Conservation (phyloP, 2,113 vertebrate species). For the Sturnus vulgaris region DNA sequence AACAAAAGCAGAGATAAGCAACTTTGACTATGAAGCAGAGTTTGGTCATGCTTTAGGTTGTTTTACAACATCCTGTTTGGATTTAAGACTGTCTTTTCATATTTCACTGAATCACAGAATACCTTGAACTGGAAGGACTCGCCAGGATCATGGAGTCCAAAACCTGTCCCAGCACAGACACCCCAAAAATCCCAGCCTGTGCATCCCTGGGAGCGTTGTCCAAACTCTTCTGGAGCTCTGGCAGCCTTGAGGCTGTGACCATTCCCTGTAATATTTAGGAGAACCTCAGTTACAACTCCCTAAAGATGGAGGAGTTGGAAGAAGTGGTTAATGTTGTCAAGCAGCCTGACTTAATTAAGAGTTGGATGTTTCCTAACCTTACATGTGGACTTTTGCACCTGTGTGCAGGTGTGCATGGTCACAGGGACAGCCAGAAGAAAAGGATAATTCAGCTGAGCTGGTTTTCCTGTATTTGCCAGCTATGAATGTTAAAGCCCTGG, state of each 20-base stretch:
- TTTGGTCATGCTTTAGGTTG: not conserved
- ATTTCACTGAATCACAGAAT: not conserved
- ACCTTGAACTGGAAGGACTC: not conserved
- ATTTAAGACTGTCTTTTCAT: not conserved
- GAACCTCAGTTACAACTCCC: not conserved
- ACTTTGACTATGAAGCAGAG: not conserved
- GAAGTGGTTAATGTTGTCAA: not conserved
- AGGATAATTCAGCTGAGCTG: not conserved
- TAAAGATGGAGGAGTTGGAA: not conserved
- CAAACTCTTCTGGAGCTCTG: not conserved
- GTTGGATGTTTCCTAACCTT: not conserved
- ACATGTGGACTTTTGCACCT: not conserved
- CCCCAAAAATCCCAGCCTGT: not conserved
- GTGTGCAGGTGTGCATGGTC: not conserved
- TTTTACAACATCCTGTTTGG: not conserved
- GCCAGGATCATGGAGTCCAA: not conserved
- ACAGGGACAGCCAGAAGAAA: not conserved
- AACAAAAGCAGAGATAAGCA: not conserved
- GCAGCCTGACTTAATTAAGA: not conserved
- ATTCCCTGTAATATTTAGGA: not conserved
- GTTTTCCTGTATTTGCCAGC: not conserved
- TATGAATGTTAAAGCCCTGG: not conserved
- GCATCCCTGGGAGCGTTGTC: rapidly evolving
- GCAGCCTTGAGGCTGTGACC: rapidly evolving
- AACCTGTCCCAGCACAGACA: not conserved